Conservation (phyloP, 2,113 vertebrate genomes). For the Abramis brama region DNA sequence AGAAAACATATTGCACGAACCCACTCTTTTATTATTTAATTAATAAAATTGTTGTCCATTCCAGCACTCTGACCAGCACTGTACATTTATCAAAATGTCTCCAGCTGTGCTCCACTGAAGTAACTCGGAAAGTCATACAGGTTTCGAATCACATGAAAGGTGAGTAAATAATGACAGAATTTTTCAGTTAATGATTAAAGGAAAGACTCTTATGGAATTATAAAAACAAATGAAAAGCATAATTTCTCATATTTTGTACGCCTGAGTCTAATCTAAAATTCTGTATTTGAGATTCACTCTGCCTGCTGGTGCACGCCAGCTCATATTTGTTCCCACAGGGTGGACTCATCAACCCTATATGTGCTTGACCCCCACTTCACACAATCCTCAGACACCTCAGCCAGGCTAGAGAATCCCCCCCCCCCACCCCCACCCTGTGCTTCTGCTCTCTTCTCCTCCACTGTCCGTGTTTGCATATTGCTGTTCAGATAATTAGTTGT, state of each 20-base stretch:
- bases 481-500: constrained; percentile 74
- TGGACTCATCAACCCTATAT: constrained; percentile 55
- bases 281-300: constrained; percentile 39
- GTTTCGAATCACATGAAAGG: not conserved
- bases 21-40: not conserved
- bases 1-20: not conserved
- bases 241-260: not conserved
- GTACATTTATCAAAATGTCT: not conserved
- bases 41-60: not conserved
- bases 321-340: constrained; percentile 56
- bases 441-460: constrained; percentile 27
- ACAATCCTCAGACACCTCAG: constrained; percentile 54
- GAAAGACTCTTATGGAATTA: no score
- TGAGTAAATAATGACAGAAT: not conserved
- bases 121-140: not conserved
- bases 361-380: constrained; percentile 54
- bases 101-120: not conserved
- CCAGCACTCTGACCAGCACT: not conserved
- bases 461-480: constrained; percentile 63
- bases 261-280: constrained; percentile 21
- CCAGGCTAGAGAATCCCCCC: constrained; percentile 44
- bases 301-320: not conserved
- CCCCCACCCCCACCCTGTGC: not conserved
- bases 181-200: no score
- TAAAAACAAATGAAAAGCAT: not conserved